Percentiles rank a stretch among this genome's conserved stretches.
Conservation (phyloP, 1,140 invertebrate species). For the Aphis gossypii region DNA sequence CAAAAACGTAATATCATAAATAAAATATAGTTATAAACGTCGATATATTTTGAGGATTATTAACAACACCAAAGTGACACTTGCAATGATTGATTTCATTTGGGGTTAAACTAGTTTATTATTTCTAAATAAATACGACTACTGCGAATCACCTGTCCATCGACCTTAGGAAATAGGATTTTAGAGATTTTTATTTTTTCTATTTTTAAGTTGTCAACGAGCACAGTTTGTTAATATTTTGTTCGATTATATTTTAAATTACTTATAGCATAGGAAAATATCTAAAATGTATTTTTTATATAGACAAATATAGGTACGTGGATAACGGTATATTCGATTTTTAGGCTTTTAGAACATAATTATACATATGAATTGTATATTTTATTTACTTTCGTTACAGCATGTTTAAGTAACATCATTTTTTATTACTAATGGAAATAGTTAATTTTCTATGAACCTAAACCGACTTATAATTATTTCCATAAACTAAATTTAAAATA, state of each 20-base stretch:
- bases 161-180: background rate
- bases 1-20: background rate
- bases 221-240: background rate
- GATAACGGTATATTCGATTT: background rate
- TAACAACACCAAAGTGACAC: background rate
- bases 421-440: background rate
- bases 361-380: background rate
- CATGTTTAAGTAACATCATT: background rate
- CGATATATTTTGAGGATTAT: conserved; percentile 10
- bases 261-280: background rate
- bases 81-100: background rate
- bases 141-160: background rate
- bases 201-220: background rate
- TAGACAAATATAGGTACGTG: background rate
- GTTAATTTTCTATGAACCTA: background rate
- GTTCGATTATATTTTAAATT: background rate
- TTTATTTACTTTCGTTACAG: background rate
- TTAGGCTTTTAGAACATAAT: background rate
- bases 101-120: background rate
- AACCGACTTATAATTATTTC: background rate
- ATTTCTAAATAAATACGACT: background rate
- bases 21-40: conserved; percentile 4
- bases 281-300: background rate
- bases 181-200: background rate
- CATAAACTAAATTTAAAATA: background rate